Conservation (phyloP, 2,797 vertebrate species). For the Avahi laniger region DNA sequence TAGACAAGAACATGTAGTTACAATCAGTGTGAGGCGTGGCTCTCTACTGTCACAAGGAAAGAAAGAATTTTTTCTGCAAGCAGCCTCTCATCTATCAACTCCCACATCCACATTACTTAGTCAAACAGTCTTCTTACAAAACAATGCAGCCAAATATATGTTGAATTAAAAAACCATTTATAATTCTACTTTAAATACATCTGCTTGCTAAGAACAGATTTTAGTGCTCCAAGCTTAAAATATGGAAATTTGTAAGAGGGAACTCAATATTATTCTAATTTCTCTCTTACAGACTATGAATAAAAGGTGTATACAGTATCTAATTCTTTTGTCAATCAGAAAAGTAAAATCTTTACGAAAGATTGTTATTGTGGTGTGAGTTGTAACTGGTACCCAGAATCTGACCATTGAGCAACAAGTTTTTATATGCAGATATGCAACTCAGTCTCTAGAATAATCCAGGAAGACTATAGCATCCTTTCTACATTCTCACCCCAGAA, state of each 20-base stretch:
- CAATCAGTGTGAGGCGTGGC: conserved; percentile 64
- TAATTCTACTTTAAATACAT: conserved; percentile 61
- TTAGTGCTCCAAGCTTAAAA: conserved; percentile 46
- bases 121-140: conserved; percentile 47
- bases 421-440: not conserved
- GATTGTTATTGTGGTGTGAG: not conserved
- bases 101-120: conserved; percentile 60
- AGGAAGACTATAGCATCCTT: not conserved
- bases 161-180: conserved; percentile 72
- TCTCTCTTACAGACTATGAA: conserved; percentile 21
- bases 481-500: not conserved
- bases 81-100: conserved; percentile 42
- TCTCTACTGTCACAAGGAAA: conserved; percentile 46
- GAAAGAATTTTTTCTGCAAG: conserved; percentile 55
- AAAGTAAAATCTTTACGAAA: not conserved
- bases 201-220: conserved; percentile 58
- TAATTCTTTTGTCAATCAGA: not conserved
- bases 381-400: not conserved
- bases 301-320: conserved; percentile 60
- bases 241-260: conserved; percentile 44
- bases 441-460: not conserved
- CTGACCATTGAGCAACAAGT: not conserved
- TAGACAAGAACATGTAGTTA: conserved; percentile 60
- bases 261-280: conserved; percentile 34
- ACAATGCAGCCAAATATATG: conserved; percentile 57